Evolutionary conservation across 2,888 invertebrate species (phyloP).

Genomic region (Stenurella melanura): DNA sequence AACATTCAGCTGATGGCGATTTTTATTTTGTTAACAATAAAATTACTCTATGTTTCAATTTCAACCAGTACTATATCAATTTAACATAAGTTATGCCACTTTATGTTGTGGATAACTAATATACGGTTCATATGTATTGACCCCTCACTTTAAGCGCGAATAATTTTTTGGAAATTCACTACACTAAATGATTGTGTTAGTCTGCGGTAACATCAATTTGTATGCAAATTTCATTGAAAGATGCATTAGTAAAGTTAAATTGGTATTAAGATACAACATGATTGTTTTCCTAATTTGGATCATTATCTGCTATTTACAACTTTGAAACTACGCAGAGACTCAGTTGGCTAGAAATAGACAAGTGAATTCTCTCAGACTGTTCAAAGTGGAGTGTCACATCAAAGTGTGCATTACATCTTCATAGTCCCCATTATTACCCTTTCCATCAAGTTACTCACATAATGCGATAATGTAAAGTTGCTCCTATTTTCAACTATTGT

Average conservation of each 20-base stretch:
- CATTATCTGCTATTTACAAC: neutral
- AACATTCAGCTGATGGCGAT: too few species aligned
- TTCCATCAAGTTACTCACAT: constrained; percentile 24
- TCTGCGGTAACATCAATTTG: neutral
- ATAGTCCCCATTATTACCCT: constrained; percentile 26
- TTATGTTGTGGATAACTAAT: too few species aligned
- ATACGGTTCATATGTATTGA: too few species aligned
- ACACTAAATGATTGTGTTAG: too few species aligned
- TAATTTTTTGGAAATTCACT: too few species aligned
- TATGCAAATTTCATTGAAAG: neutral
- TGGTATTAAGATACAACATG: neutral
- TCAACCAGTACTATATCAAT: too few species aligned
- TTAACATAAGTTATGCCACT: too few species aligned
- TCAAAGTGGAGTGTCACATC: constrained; percentile 30
- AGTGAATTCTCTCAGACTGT: constrained; percentile 14
- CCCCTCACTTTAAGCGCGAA: too few species aligned
- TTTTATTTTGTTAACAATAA: too few species aligned
- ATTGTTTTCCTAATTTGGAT: neutral
- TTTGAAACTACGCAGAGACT: neutral
- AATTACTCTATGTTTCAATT: too few species aligned
- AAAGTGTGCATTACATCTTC: constrained; percentile 35
- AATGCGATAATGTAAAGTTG: constrained; percentile 30
- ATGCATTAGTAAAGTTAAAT: neutral
- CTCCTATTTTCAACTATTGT: constrained; percentile 28
- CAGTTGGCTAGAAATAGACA: constrained; percentile 19